Percentiles rank a stretch among this genome's conserved stretches.
Evolutionary conservation across 2,888 invertebrate species (phyloP).

Genomic region (Luperina testacea): DNA sequence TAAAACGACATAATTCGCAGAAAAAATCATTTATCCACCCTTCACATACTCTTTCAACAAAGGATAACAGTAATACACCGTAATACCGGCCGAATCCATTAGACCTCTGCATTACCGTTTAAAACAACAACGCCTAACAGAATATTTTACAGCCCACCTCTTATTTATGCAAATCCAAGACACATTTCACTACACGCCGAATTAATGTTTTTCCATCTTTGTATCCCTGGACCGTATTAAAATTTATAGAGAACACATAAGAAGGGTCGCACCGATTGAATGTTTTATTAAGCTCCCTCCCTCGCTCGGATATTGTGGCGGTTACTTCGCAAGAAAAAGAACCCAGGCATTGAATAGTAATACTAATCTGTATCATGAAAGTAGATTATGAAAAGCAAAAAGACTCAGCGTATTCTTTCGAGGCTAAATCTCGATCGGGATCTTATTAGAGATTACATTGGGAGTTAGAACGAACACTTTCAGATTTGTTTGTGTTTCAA

Average conservation of each 20-base stretch:
- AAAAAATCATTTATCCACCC: slow-evolving; percentile 27
- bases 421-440: slow-evolving; percentile 36
- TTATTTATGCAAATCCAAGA: slow-evolving; percentile 71
- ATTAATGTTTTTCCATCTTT: slow-evolving; percentile 64
- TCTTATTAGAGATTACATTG: slow-evolving; percentile 45
- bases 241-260: slow-evolving; percentile 68
- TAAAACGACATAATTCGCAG: slow-evolving; percentile 6
- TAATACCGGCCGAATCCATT: slow-evolving; percentile 57
- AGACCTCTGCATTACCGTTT: slow-evolving; percentile 55
- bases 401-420: slow-evolving; percentile 42
- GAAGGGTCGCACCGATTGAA: slow-evolving; percentile 66
- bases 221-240: slow-evolving; percentile 67
- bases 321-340: slow-evolving; percentile 42
- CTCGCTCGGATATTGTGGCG: slow-evolving; percentile 38
- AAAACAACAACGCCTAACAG: slow-evolving; percentile 56
- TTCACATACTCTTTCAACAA: slow-evolving; percentile 40
- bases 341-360: slow-evolving; percentile 58
- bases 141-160: slow-evolving; percentile 58
- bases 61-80: slow-evolving; percentile 44
- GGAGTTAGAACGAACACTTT: slow-evolving; percentile 44
- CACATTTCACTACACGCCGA: slow-evolving; percentile 58
- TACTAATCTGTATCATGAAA: slow-evolving; percentile 55
- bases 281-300: slow-evolving; percentile 67
- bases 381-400: slow-evolving; percentile 53
- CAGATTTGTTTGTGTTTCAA: slow-evolving; percentile 43